Base-by-base conservation (phyloP, 2,888 invertebrate species). In the Stictocephala bisonia region DNA sequence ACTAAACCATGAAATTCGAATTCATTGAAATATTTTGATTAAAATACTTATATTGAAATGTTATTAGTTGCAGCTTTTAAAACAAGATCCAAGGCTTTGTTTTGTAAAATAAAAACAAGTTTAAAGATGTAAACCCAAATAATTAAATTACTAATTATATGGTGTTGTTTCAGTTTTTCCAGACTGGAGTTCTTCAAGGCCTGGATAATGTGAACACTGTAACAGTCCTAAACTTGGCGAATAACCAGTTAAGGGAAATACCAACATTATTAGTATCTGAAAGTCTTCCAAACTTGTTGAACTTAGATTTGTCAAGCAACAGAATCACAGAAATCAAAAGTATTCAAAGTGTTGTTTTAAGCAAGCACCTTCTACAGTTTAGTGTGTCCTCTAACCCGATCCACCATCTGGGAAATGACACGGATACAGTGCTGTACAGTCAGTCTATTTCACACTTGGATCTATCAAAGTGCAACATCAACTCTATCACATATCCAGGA, bases 361-460 rank as follows among this genome's bases (percentile, higher is more conserved):
- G 15, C 13, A 60, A 2, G 11, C 22, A 40, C n/a, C 60, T 60
- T 31, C 40, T 60, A 18, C 11, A 60, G 13, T 35, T 60, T 26
- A 51, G 26, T 22, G 3, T 51, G 26, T 51, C 51, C 26, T 13
- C 26, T 29, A 71, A 71, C 15, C 70, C 53, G 0, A 71, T 71
- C 7, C 15, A 27, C 2, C 44, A 44, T 44, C 44, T 71, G 15
- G 70, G 70, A 22, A 26, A 24, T 29, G 27, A 48, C 29, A 15
- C 26, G 18, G 70, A 71, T 27, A 71, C 56, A 18, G 40, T 44
- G 7, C 31, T 71, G 22, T 58, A 41, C 27, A 71, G 70, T 11
- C 44, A 53, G 11, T 71, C 70, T n/a, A 44, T 71, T 20, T 71
- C 58, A 3, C 48, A 58, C 20, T 18, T 71, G n/a, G 70, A 71